A percentile compares a stretch with the other conserved stretches of the same genome.
Evolutionary conservation across 2,888 invertebrate genomes (phyloP).

Genomic region (Mimachlamys varia): DNA sequence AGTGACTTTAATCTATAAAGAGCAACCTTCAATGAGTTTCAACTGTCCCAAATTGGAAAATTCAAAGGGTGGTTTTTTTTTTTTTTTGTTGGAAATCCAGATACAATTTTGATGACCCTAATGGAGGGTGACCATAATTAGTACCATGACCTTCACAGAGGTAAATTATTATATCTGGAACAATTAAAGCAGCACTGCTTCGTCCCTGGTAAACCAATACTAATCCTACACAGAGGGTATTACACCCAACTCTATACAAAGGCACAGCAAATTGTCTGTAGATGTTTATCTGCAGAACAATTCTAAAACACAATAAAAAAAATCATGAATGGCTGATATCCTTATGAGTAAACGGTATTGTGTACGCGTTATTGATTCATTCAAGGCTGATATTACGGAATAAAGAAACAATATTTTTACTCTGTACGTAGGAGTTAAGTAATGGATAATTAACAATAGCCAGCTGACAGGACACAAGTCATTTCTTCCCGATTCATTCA

Average conservation of each 20-base stretch:
- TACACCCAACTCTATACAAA: not conserved
- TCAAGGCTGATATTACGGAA: not conserved
- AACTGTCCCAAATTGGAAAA: too few species aligned
- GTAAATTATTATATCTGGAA: not conserved
- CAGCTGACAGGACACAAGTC: not conserved
- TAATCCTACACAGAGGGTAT: not conserved
- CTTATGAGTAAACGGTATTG: not conserved
- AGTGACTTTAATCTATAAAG: too few species aligned
- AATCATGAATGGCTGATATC: slow-evolving; percentile 6
- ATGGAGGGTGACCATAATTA: not conserved
- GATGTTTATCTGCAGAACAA: not conserved
- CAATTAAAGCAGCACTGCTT: not conserved
- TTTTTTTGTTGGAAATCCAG: not conserved
- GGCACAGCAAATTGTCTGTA: not conserved
- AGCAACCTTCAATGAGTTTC: too few species aligned
- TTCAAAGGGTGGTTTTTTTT: too few species aligned
- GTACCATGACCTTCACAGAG: not conserved
- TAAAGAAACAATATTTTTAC: not conserved
- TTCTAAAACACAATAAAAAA: not conserved
- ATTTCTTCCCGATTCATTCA: not conserved
- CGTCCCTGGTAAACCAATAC: not conserved
- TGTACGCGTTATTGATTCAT: not conserved
- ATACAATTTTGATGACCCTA: not conserved
- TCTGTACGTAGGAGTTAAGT: not conserved
- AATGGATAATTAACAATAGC: not conserved